Conservation (phyloP, 2,113 vertebrate species). For the Numenius arquata region DNA sequence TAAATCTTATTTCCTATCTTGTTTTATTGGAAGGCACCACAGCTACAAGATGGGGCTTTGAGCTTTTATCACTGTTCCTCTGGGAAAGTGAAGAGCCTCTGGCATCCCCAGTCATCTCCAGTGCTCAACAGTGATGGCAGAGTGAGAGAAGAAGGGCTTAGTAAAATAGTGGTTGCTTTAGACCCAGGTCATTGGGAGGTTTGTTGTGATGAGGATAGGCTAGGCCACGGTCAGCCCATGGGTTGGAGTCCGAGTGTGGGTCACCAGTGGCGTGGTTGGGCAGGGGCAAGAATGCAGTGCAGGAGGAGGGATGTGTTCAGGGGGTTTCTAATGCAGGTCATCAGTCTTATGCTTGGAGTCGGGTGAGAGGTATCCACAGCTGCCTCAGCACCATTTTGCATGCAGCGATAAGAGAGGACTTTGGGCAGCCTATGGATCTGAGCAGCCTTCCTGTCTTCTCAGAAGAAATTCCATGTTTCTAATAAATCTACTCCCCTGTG, state of each 20-base stretch:
- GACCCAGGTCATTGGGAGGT: not conserved
- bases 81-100: not conserved
- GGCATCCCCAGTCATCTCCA: not conserved
- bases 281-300: not conserved
- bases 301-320: not conserved
- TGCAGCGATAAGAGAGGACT: not conserved
- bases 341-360: not conserved
- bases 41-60: not conserved
- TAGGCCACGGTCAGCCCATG: rapidly evolving
- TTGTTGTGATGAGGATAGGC: not conserved
- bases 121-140: not conserved
- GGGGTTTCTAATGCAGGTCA: not conserved
- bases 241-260: not conserved
- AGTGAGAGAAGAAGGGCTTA: not conserved
- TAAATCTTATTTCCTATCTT: not conserved
- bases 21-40: not conserved
- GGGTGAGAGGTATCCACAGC: not conserved
- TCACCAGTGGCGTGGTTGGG: rapidly evolving
- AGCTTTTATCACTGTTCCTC: not conserved
- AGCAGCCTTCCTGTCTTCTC: not conserved
- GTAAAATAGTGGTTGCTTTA: not conserved
- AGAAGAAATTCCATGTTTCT: not conserved
- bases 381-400: not conserved
- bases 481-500: not conserved
- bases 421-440: not conserved